Evolutionary conservation across 2,797 vertebrate species (phyloP), one percentile per base, ranked within the genome.

Genomic region (Enteromius unitaeniatus): DNA sequence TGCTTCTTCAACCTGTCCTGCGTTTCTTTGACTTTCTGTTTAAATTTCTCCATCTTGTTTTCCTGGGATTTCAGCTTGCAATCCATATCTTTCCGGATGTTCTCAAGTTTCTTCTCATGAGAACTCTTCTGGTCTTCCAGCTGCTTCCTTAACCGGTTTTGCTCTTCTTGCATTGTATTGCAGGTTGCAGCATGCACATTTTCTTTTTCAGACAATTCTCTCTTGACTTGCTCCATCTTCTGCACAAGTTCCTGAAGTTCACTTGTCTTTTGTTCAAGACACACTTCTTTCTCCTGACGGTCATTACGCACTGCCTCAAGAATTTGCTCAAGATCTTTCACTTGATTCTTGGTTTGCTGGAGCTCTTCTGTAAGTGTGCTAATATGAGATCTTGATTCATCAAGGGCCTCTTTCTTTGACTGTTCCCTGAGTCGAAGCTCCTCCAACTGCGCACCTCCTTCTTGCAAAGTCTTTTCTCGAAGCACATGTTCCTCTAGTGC

Each of bases 1-100:
- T 96, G 97, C 86, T 96, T 97, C 93, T 96, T 97, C 26, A 95
- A 95, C 45, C 87, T 93, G 78, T 98, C 97, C 31, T 98, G 96
- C 90, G 96, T 95, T 85, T 98, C 97, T 94, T 96, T 97, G 89
- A 93, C 91, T 87, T 96, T 98, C 86, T 96, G 94, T 85, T 95
- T 97, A 13, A 96, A 86, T 90, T 96, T 97, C 69, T 98, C 97
- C 90, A 96, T 93, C 89, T 97, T 97, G 72, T 92, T 94, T 83
- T 98, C 97, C 90, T 97, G 96, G 45, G 90, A 85, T 93, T 97
- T 98, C 45, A 96, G 84, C 91, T 96, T 98, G 28, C 85, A 89
- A 90, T 97, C 96, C 93, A 97, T 92, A 47, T 97, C 96, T 65
- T 93, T 93, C 76, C 89, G 92, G 79, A 95, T 89, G 86, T 90